phyloP scores from a whole-genome alignment of 1,140 invertebrate genomes.

The Drosophila quadrilineata region DNA sequence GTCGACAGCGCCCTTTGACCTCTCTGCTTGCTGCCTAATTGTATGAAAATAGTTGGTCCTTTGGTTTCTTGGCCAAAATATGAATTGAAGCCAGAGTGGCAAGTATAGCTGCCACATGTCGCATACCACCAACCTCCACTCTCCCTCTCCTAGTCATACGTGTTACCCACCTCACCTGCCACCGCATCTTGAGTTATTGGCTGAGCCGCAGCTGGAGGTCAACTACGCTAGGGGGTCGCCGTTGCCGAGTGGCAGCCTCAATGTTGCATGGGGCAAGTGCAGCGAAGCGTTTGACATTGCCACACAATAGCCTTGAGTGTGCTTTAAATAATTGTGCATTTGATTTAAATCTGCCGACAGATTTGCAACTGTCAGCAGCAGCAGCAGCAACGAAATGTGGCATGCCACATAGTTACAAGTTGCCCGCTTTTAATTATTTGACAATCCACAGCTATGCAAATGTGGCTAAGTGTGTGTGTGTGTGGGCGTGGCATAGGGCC shows the following conservation, averaged over 20 bases:
- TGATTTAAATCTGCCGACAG: slow-evolving; percentile 61
- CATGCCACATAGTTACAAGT: neutral
- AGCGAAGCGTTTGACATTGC: slow-evolving; percentile 49
- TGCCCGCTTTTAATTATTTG: slow-evolving; percentile 57
- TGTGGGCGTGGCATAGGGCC: slow-evolving; percentile 45
- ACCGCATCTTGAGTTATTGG: slow-evolving; percentile 31
- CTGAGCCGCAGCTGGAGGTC: slow-evolving; percentile 24
- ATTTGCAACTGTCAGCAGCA: no score
- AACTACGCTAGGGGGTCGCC: slow-evolving; percentile 30
- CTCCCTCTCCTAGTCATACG: neutral
- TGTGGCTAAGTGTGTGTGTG: neutral
- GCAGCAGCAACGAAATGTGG: neutral
- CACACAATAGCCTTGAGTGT: neutral
- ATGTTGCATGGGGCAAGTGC: slow-evolving; percentile 29
- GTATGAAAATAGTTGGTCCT: slow-evolving; percentile 71
- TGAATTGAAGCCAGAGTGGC: slow-evolving; percentile 46
- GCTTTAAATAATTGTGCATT: slow-evolving; percentile 27
- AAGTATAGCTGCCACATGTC: neutral
- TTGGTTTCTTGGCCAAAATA: slow-evolving; percentile 35
- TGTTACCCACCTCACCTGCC: slow-evolving; percentile 9
- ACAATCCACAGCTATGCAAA: slow-evolving; percentile 41
- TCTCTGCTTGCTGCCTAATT: slow-evolving; percentile 53
- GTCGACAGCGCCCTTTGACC: neutral
- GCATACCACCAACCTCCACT: neutral
- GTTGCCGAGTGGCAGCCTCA: slow-evolving; percentile 1